phyloP scores from a whole-genome alignment of 30 jellyfish, hydroid and myxozoan genomes.

The Nemopilema nomurai region DNA sequence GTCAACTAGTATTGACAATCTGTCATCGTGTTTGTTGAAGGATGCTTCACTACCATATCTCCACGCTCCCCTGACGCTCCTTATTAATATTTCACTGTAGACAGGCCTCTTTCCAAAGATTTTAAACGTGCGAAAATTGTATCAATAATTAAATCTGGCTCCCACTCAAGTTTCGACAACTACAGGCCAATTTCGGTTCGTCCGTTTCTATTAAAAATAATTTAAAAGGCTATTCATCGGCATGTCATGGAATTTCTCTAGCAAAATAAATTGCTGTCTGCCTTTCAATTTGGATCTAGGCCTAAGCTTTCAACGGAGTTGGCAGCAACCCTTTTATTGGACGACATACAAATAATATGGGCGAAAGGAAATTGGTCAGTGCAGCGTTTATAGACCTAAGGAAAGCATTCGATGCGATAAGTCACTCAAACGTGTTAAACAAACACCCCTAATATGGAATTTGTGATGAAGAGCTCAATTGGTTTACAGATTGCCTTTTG shows the following conservation, averaged over 20 bases:
- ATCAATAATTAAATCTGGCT: slow-evolving; percentile 64
- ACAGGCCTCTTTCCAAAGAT: slow-evolving; percentile 39
- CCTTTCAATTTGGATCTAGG: slow-evolving; percentile 67
- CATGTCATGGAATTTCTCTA: slow-evolving; percentile 74
- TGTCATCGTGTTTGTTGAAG: slow-evolving; percentile 58
- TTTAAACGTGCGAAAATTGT: slow-evolving; percentile 51
- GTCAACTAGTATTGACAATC: slow-evolving; percentile 64
- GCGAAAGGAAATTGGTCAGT: slow-evolving; percentile 71
- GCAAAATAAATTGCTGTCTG: slow-evolving; percentile 59
- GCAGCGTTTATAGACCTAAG: slow-evolving; percentile 73
- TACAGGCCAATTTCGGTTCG: slow-evolving; percentile 78
- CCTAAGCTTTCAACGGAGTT: slow-evolving; percentile 60
- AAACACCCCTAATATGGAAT: slow-evolving; percentile 56
- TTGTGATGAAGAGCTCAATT: slow-evolving; percentile 54
- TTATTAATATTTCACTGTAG: slow-evolving; percentile 37
- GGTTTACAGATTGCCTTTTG: slow-evolving; percentile 71
- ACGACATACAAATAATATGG: slow-evolving; percentile 65
- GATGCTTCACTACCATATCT: slow-evolving; percentile 58
- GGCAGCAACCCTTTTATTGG: slow-evolving; percentile 74
- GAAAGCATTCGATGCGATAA: slow-evolving; percentile 65
- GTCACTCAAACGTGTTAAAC: slow-evolving; percentile 49
- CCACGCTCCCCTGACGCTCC: slow-evolving; percentile 41
- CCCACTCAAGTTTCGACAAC: slow-evolving; percentile 52
- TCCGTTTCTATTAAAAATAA: slow-evolving; percentile 52
- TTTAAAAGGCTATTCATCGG: slow-evolving; percentile 60